Evolutionary conservation across 2,888 invertebrate genomes (phyloP), one percentile per base, ranked within the genome.

Genomic region (Linyphia triangularis): DNA sequence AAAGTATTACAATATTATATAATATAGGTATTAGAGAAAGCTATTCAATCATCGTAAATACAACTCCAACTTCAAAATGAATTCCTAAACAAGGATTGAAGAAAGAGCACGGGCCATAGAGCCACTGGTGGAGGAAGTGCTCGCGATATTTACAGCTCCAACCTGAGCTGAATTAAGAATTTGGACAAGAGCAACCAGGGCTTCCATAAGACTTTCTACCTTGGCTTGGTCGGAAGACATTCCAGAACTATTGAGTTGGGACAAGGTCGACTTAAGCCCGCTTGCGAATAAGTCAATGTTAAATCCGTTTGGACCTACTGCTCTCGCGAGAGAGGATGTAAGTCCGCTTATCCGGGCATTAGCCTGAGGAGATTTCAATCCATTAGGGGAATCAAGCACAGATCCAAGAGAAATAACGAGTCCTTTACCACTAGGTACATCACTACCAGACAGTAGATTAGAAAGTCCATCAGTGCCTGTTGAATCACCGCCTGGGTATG

Each of bases 141-240:
- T 33, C 6, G 77, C 13, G 13, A 63, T 37, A 6, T 63, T 40
- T 22, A 77, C 40, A n/a, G 2, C 19, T 6, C 61, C 28, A 30
- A 79, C 19, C 16, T 67, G 43, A 0, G 67, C 26, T 0, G 28
- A 28, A 28, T 30, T 67, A 9, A 79, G 9, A 13, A 79, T 30
- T 26, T 79, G 79, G 1, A 79, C 10, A 2, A 51, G 16, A 33
- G 51, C 57, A 3, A 51, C 67, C n/a, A 79, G n/a, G 0, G 51
- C 30, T 79, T 79, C 79, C 30, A 79, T 22, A 0, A 79, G 51
- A 16, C 26, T 30, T 79, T 79, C 79, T 1, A 79, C 22, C 16
- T 33, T 30, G 2, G 79, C 79, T 22, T 79, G 51, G 0, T 13
- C 33, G 13, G 37, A 16, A 67, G 67, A 51, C 67, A 79, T 43